A percentile compares a stretch with the other conserved stretches of the same genome.
phyloP scores from a whole-genome alignment of 2,113 vertebrate species.

The Xiphophorus hellerii region DNA sequence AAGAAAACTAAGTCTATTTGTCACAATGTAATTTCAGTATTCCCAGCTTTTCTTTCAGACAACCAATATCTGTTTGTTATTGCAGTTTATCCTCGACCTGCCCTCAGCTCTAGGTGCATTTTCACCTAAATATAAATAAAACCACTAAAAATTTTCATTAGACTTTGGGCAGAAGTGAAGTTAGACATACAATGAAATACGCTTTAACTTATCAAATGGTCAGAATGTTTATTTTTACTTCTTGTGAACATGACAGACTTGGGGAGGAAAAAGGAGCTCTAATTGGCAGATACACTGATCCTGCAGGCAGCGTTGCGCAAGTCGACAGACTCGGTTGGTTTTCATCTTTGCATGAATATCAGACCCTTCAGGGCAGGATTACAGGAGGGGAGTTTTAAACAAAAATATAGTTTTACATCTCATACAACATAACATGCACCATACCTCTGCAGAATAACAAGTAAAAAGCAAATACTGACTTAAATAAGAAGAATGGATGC shows the following conservation, averaged over 20 bases:
- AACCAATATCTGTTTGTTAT: slow-evolving; percentile 18
- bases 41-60: not conserved
- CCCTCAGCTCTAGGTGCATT: slow-evolving; percentile 8
- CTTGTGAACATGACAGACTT: slow-evolving; percentile 15
- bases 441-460: slow-evolving; percentile 23
- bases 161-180: not conserved
- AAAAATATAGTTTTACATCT: slow-evolving; percentile 64
- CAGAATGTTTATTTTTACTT: slow-evolving; percentile 10
- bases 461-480: slow-evolving; percentile 7
- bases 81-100: slow-evolving; percentile 31
- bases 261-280: slow-evolving; percentile 12
- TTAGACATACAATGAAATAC: not conserved
- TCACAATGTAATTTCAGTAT: not conserved
- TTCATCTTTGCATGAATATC: slow-evolving; percentile 69
- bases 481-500: not conserved
- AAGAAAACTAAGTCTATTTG: not conserved
- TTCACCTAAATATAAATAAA: not conserved
- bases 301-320: slow-evolving; percentile 40
- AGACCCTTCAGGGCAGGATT: slow-evolving; percentile 69
- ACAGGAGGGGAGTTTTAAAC: slow-evolving; percentile 48
- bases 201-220: not conserved
- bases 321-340: slow-evolving; percentile 51
- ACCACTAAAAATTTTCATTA: slow-evolving; percentile 9
- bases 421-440: slow-evolving; percentile 56
- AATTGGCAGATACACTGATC: slow-evolving; percentile 54